Conservation (phyloP, 2,113 vertebrate species). For the Gnathonemus echidnorhynchus region DNA sequence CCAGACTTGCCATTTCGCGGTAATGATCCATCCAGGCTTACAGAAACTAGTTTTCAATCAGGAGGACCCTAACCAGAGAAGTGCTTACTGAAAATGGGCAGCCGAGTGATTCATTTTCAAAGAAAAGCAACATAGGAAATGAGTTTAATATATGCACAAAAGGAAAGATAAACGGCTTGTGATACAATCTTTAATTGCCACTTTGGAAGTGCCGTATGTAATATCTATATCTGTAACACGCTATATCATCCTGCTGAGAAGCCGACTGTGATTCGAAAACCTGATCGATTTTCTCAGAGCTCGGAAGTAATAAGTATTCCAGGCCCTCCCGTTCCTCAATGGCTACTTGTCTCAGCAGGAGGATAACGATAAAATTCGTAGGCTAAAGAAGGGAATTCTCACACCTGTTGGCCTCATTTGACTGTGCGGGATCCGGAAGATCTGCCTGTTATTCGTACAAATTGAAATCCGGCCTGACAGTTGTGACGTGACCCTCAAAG, state of each 20-base stretch:
- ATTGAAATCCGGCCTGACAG: not conserved
- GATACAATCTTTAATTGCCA: not conserved
- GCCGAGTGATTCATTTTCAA: not conserved
- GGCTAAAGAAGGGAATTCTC: not conserved
- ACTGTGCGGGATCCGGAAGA: not conserved
- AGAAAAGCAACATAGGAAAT: not conserved
- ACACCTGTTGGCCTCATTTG: not conserved
- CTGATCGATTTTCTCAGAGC: not conserved
- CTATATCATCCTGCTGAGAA: not conserved
- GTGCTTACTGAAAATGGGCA: not conserved
- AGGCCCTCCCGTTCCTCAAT: not conserved
- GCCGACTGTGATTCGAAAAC: not conserved
- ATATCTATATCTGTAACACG: conserved; percentile 1
- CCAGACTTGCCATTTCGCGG: not conserved
- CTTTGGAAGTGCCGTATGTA: not conserved
- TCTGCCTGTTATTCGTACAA: not conserved
- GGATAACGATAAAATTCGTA: not conserved
- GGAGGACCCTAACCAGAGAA: not conserved
- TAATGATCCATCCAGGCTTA: not conserved
- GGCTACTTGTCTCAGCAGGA: not conserved
- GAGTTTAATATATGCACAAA: not conserved
- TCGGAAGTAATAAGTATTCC: not conserved
- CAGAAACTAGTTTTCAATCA: not conserved
- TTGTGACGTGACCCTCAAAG: not conserved
- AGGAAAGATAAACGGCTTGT: not conserved